These are phyloP conservation scores for Rhagonycha lutea DNA, from an alignment of 2,888 invertebrate species.

Conservation along the genomic window DNA sequence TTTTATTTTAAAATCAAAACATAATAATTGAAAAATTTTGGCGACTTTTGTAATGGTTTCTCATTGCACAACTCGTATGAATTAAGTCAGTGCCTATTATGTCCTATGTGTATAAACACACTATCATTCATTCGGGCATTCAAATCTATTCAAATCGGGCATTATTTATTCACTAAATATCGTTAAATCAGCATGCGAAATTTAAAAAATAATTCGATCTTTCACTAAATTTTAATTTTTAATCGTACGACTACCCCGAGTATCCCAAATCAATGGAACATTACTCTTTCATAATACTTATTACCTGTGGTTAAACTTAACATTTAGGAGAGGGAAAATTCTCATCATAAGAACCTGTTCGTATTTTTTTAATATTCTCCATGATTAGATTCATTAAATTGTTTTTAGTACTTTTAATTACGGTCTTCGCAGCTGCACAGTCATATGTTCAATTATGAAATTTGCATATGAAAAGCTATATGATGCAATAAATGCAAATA, in stretches of 20 bases:
- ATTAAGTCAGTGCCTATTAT: no score
- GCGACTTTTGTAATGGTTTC: no score
- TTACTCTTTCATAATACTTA: not conserved
- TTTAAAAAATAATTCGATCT: not conserved
- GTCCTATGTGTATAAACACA: no score
- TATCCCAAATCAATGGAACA: not conserved
- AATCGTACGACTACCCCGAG: not conserved
- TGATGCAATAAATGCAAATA: not conserved
- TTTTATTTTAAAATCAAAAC: no score
- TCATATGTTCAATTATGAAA: slow-evolving; percentile 16
- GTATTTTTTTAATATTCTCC: slow-evolving; percentile 13
- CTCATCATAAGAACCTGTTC: slow-evolving; percentile 8
- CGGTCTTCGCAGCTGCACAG: slow-evolving; percentile 13
- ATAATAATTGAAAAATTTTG: no score
- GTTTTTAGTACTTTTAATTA: slow-evolving; percentile 20
- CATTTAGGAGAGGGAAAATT: not conserved
- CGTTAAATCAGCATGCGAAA: not conserved
- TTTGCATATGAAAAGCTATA: slow-evolving; percentile 15
- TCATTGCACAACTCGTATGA: no score
- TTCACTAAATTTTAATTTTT: not conserved
- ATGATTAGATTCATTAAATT: slow-evolving; percentile 16
- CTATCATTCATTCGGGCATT: no score
- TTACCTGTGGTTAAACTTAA: not conserved
- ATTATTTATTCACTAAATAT: not conserved
- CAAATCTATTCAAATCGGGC: no score